Evolutionary conservation across 2,797 vertebrate species (phyloP).

Genomic region (Hippopotamyrus pictus): DNA sequence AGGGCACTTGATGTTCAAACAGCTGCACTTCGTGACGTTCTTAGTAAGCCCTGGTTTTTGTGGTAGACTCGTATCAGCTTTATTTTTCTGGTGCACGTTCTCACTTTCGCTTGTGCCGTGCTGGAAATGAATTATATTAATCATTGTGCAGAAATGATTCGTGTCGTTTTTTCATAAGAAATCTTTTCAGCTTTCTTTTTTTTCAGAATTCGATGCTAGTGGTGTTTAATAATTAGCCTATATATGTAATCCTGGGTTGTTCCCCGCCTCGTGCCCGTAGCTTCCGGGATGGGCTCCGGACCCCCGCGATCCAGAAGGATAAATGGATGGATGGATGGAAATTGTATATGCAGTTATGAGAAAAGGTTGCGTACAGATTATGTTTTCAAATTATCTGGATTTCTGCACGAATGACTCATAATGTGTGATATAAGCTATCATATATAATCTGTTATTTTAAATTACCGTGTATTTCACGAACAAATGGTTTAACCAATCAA

Average conservation of each 20-base stretch:
- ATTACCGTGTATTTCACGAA: neutral
- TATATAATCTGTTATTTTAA: neutral
- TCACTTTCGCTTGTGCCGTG: neutral
- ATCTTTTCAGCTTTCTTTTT: neutral
- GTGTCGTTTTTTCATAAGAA: neutral
- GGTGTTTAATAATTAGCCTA: neutral
- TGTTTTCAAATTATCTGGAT: neutral
- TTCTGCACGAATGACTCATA: neutral
- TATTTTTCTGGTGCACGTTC: neutral
- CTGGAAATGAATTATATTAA: neutral
- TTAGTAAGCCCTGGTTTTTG: neutral
- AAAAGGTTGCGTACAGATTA: neutral
- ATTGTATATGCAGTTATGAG: neutral
- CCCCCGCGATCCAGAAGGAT: too few species aligned
- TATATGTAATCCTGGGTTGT: neutral
- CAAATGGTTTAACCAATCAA: neutral
- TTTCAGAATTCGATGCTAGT: neutral
- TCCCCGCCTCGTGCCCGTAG: too few species aligned
- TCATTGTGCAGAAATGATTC: neutral
- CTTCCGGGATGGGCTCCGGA: too few species aligned
- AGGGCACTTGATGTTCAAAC: neutral
- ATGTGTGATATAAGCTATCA: neutral
- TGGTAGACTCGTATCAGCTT: neutral
- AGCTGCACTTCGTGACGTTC: neutral
- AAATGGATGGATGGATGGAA: too few species aligned